phyloP scores from a whole-genome alignment of 2,797 vertebrate genomes.

The Brachyrhaphis roseni region DNA sequence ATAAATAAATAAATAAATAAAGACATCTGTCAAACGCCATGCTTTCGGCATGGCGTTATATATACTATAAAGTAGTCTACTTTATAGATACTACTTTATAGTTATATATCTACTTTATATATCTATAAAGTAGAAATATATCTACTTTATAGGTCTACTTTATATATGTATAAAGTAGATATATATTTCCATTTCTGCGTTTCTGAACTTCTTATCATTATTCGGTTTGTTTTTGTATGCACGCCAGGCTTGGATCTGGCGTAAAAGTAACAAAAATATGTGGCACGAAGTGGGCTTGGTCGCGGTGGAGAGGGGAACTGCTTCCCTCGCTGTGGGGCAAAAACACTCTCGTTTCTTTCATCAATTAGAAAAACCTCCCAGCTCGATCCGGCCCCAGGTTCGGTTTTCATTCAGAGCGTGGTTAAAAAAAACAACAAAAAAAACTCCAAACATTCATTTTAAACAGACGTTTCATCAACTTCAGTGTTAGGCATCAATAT shows the following conservation, averaged over 20 bases:
- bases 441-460: conserved; percentile 69
- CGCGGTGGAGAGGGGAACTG: conserved; percentile 51
- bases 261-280: conserved; percentile 17
- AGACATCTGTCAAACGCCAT: not conserved
- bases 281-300: not conserved
- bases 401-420: conserved; percentile 46
- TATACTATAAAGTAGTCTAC: too few species aligned
- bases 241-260: conserved; percentile 53
- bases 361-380: conserved; percentile 75
- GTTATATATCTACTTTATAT: too few species aligned
- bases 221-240: conserved; percentile 6
- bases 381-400: conserved; percentile 54
- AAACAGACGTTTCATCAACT: conserved; percentile 65
- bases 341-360: conserved; percentile 69
- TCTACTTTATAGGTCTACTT: too few species aligned
- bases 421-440: conserved; percentile 40
- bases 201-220: not conserved
- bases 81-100: too few species aligned
- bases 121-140: too few species aligned
- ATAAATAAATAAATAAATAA: too few species aligned
- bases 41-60: too few species aligned
- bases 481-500: conserved; percentile 69
- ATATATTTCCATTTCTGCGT: not conserved
- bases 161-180: not conserved
- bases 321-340: conserved; percentile 70